These are phyloP conservation scores for Sinosuthora webbiana DNA, from an alignment of 2,113 vertebrate species.

Conservation along the genomic window DNA sequence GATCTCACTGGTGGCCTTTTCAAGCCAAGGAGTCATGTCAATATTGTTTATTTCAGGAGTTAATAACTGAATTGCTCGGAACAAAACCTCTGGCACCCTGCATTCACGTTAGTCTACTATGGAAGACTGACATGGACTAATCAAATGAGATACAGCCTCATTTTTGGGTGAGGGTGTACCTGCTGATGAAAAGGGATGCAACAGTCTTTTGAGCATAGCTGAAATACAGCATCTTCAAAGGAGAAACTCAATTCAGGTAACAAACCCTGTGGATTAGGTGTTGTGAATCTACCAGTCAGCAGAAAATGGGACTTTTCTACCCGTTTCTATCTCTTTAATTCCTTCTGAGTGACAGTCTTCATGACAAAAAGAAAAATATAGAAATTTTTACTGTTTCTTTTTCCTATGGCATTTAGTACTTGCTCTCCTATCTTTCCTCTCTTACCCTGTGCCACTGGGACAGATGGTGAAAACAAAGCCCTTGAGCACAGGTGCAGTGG, in stretches of 20 bases:
- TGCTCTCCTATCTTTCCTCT: background rate
- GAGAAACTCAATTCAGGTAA: background rate
- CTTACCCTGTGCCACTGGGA: background rate
- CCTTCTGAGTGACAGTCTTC: background rate
- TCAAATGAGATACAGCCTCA: background rate
- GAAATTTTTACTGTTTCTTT: background rate
- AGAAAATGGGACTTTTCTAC: background rate
- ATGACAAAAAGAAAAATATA: background rate
- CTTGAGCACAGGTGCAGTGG: background rate
- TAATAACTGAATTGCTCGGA: accelerated
- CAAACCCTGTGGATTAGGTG: background rate
- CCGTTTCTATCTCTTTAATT: background rate
- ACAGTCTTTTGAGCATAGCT: accelerated
- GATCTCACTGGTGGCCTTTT: background rate
- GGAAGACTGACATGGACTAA: background rate
- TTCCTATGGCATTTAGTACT: background rate
- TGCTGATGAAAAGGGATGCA: background rate
- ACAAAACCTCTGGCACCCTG: background rate
- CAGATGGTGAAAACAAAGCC: background rate
- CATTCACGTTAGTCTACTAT: background rate
- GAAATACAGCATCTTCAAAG: background rate
- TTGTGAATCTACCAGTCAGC: background rate
- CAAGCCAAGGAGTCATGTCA: background rate
- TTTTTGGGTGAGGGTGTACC: background rate
- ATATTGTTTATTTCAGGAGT: background rate